These are phyloP conservation scores for Coelopa pilipes DNA, from an alignment of 2,888 invertebrate species.

Conservation along the genomic window DNA sequence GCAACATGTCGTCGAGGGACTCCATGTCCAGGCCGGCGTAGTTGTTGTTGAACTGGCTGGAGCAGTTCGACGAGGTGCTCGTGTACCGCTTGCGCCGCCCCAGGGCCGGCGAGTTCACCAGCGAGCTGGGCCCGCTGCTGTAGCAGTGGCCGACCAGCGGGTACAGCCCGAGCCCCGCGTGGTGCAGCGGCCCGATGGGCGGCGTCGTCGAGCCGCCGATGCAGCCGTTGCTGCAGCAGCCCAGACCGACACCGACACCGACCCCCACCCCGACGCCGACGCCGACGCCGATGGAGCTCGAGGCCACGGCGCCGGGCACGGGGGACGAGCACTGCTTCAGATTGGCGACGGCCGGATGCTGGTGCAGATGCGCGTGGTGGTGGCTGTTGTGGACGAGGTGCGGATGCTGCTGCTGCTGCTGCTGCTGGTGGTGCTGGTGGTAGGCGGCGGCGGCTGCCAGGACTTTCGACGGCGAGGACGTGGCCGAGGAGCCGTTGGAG, in stretches of 20 bases:
- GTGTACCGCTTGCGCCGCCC: constrained; percentile 75
- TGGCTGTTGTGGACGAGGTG: constrained; percentile 54
- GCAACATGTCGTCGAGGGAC: constrained; percentile 81
- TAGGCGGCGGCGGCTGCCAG: constrained; percentile 36
- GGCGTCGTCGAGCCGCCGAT: constrained; percentile 48
- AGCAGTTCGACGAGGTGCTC: constrained; percentile 70
- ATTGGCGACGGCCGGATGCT: constrained; percentile 51
- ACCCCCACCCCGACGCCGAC: too few species aligned
- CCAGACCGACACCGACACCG: constrained; percentile 18
- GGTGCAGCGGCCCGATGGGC: constrained; percentile 50
- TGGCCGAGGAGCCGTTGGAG: constrained; percentile 48
- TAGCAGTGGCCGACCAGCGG: constrained; percentile 50
- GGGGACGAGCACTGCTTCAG: constrained; percentile 49
- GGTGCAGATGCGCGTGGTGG: constrained; percentile 49
- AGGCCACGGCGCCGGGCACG: constrained; percentile 28
- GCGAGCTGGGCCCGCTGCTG: constrained; percentile 60
- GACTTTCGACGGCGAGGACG: constrained; percentile 48
- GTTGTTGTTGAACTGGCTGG: constrained; percentile 73
- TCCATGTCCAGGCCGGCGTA: constrained; percentile 76
- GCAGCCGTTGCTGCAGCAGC: constrained; percentile 45
- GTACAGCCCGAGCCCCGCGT: constrained; percentile 55
- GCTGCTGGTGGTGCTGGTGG: constrained; percentile 26
- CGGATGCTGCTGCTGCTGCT: constrained; percentile 38
- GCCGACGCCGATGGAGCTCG: neutral
- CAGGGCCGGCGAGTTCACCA: constrained; percentile 69